Evolutionary conservation across 2,888 invertebrate genomes (phyloP).

Genomic region (Petrolisthes cinctipes): DNA sequence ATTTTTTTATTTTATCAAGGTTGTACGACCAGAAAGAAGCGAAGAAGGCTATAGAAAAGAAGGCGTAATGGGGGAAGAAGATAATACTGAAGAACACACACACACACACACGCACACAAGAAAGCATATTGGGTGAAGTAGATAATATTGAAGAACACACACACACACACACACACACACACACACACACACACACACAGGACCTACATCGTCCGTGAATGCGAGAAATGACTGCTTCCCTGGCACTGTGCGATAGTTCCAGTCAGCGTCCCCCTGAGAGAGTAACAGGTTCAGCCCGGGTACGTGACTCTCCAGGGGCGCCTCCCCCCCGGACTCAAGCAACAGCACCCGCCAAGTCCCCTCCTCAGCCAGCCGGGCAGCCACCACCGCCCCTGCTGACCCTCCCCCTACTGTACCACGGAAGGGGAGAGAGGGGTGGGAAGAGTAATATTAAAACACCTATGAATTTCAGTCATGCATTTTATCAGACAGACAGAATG

Average conservation of each 20-base stretch:
- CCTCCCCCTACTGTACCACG: slow-evolving; percentile 18
- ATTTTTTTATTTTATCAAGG: too few relatives aligned
- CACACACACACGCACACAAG: too few relatives aligned
- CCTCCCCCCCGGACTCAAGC: slow-evolving; percentile 32
- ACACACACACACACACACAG: background rate
- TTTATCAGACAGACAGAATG: too few relatives aligned
- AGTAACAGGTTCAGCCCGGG: slow-evolving; percentile 25
- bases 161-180: background rate
- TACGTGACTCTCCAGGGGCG: slow-evolving; percentile 26
- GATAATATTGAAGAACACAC: background rate
- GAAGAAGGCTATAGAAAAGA: too few relatives aligned
- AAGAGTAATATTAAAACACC: too few relatives aligned
- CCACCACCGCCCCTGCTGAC: slow-evolving; percentile 24
- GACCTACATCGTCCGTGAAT: background rate
- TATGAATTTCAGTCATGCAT: too few relatives aligned
- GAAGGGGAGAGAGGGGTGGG: background rate
- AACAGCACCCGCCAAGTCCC: slow-evolving; percentile 3
- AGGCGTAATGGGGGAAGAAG: too few relatives aligned
- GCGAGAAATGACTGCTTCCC: slow-evolving; percentile 9
- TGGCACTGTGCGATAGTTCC: slow-evolving; percentile 20
- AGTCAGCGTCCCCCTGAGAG: slow-evolving; percentile 29
- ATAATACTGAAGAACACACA: too few relatives aligned
- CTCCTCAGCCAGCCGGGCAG: slow-evolving; percentile 2
- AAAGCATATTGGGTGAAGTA: background rate
- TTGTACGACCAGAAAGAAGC: too few relatives aligned